These are phyloP conservation scores for Orchestia grillus DNA, from an alignment of 1,140 invertebrate species.

Conservation along the genomic window DNA sequence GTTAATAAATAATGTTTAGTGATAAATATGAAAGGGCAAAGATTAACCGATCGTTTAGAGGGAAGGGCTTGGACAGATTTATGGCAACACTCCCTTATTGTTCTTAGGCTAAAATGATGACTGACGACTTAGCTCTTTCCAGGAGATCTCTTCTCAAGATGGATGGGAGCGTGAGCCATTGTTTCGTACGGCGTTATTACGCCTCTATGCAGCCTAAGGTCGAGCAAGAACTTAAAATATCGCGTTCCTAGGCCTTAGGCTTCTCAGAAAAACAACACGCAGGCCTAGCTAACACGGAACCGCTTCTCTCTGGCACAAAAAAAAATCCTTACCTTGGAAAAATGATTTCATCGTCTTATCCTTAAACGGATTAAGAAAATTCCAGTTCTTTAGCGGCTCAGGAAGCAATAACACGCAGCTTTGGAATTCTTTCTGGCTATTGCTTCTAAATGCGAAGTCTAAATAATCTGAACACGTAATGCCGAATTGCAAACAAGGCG, in stretches of 20 bases:
- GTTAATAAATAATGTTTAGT: neutral
- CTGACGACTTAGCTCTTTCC: neutral
- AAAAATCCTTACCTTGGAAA: neutral
- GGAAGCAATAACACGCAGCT: neutral
- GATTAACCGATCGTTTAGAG: neutral
- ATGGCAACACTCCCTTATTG: neutral
- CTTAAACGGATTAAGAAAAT: slow-evolving; percentile 2
- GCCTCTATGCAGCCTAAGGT: slow-evolving; percentile 27
- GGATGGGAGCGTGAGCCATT: neutral
- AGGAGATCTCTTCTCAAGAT: neutral
- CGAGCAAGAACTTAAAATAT: slow-evolving; percentile 41
- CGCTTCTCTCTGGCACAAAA: neutral
- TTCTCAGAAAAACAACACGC: neutral
- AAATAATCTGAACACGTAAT: too few relatives aligned
- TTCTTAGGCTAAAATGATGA: neutral
- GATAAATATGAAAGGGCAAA: neutral
- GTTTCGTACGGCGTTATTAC: slow-evolving; percentile 19
- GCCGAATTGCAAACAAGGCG: neutral
- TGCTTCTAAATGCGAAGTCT: neutral
- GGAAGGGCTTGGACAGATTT: neutral
- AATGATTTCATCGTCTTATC: neutral
- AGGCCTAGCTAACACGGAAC: neutral
- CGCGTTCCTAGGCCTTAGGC: neutral
- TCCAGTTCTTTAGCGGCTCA: neutral
- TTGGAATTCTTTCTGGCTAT: neutral